phyloP scores from a whole-genome alignment of 2,113 vertebrate species.

The Rhea americana region DNA sequence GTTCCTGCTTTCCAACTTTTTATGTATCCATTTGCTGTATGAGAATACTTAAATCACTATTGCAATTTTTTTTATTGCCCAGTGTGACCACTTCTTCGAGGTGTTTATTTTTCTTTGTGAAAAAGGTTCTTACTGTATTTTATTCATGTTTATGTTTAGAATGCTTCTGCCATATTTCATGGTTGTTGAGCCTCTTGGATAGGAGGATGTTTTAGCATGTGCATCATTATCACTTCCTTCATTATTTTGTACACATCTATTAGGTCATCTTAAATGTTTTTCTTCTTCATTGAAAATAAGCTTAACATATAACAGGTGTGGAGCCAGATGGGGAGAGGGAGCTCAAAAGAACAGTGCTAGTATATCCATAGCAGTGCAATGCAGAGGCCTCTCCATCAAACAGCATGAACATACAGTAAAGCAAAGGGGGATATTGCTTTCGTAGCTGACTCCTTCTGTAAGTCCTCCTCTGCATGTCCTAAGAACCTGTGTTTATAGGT shows the following conservation, averaged over 20 bases:
- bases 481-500: not conserved
- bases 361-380: not conserved
- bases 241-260: constrained; percentile 51
- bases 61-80: not conserved
- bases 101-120: not conserved
- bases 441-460: not conserved
- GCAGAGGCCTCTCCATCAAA: not conserved
- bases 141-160: constrained; percentile 20
- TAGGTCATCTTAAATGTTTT: constrained; percentile 57
- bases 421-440: not conserved
- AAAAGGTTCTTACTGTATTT: not conserved
- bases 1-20: not conserved
- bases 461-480: not conserved
- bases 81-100: not conserved
- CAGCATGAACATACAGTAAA: not conserved
- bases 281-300: constrained; percentile 19
- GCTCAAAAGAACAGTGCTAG: not conserved
- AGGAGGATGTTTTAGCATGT: constrained; percentile 17
- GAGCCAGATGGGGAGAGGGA: constrained; percentile 13
- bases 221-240: constrained; percentile 56
- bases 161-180: constrained; percentile 6
- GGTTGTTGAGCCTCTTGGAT: not conserved
- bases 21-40: not conserved
- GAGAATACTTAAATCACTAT: not conserved
- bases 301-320: constrained; percentile 44